Base-by-base conservation (phyloP, 2,797 vertebrate species). In the Microcaecilia unicolor region DNA sequence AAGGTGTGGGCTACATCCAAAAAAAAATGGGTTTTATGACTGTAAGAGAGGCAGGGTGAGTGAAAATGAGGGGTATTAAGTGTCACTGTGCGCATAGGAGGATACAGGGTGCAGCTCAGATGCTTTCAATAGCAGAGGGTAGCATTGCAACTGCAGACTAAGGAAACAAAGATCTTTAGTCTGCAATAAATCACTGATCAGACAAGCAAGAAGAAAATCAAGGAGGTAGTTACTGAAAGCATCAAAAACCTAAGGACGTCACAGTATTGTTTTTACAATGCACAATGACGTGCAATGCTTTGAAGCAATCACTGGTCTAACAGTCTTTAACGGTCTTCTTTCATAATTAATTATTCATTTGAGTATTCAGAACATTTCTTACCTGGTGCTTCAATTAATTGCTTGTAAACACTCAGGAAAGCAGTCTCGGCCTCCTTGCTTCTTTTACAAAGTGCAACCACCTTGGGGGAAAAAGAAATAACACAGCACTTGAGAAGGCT, bases 341-440 rank as follows among this genome's bases (percentile, higher is more conserved):
- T 31, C 17, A 1, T 19, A 0, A 8, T 44, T 50, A 18, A 52
- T 38, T 51, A 65, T 28, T 52, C 53, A 32, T 42, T 52, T 50
- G 43, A 10, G 22, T 56, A 44, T 17, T 47, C 44, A 31, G 46
- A 43, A 28, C 5, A 4, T 23, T 61, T 78, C 90, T 88, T 87
- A 98, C 95, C 95, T 90, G 95, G 91, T 70, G 85, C 91, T 80
- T 85, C 78, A 54, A 93, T 89, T 71, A 97, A 86, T 55, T 90
- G 92, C 86, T 90, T 92, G 86, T 91, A 93, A 80, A 94, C 84
- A 61, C 87, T 90, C 70, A 97, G 87, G 81, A 97, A 97, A 15
- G 91, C 92, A 18, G 90, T 87, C 78, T 92, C 93, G n/a, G 93
- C 93, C 83, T 97, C 94, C 71, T 92, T 92, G 81, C 92, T 97